Evolutionary conservation across 2,113 vertebrate genomes (phyloP).

Genomic region (Atlantisia rogersi): DNA sequence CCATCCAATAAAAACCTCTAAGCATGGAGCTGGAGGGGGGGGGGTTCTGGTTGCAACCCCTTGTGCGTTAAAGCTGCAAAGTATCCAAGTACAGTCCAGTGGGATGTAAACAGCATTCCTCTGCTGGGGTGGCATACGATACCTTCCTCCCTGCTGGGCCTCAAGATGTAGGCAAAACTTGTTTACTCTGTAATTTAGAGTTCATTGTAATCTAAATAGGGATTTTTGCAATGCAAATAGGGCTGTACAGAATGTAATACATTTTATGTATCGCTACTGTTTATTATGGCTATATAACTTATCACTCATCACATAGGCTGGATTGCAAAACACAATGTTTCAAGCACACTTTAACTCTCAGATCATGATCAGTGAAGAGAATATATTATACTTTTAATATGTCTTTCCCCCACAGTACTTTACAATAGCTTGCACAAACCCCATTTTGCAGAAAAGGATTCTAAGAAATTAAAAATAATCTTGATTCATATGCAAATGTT

Average conservation of each 20-base stretch:
- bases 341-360: slow-evolving; percentile 37
- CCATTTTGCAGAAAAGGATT: background rate
- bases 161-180: slow-evolving; percentile 42
- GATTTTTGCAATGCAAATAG: slow-evolving; percentile 65
- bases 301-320: slow-evolving; percentile 48
- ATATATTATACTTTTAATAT: slow-evolving; percentile 15
- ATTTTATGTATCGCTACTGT: slow-evolving; percentile 44
- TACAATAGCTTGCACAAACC: background rate
- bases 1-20: background rate
- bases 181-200: slow-evolving; percentile 63
- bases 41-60: background rate
- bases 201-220: slow-evolving; percentile 52
- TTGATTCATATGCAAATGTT: background rate
- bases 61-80: slow-evolving; percentile 6
- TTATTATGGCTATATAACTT: slow-evolving; percentile 38
- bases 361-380: slow-evolving; percentile 44
- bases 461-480: background rate
- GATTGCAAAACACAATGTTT: slow-evolving; percentile 53
- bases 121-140: slow-evolving; percentile 21
- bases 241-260: slow-evolving; percentile 20
- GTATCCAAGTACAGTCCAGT: background rate
- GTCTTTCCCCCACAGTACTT: background rate
- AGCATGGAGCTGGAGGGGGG: background rate
- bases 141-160: slow-evolving; percentile 55
- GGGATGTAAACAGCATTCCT: slow-evolving; percentile 57